These are phyloP conservation scores for Pharmacophagus antenor DNA, from an alignment of 2,888 invertebrate species.

Conservation along the genomic window DNA sequence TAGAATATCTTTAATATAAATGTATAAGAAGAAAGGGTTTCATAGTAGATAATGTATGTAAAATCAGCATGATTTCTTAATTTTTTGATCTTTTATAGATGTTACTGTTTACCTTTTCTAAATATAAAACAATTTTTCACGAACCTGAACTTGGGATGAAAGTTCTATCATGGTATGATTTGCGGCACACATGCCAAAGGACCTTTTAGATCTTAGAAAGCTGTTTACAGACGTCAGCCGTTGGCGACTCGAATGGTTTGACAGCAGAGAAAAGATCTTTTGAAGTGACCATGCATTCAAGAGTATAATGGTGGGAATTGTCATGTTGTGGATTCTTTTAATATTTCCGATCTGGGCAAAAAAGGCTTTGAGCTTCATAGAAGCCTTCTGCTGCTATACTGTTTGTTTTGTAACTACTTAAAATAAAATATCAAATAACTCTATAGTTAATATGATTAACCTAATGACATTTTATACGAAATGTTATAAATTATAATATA, in stretches of 20 bases:
- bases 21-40: too few relatives aligned
- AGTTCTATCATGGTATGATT: slow-evolving; percentile 18
- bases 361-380: neutral
- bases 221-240: slow-evolving; percentile 47
- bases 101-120: neutral
- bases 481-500: too few relatives aligned
- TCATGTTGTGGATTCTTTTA: slow-evolving; percentile 2
- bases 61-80: too few relatives aligned
- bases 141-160: slow-evolving; percentile 29
- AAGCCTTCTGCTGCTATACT: neutral
- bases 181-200: slow-evolving; percentile 30
- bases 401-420: neutral
- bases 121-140: slow-evolving; percentile 22
- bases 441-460: too few relatives aligned
- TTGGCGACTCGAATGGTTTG: slow-evolving; percentile 43
- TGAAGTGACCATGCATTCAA: slow-evolving; percentile 38
- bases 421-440: too few relatives aligned
- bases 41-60: too few relatives aligned
- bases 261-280: slow-evolving; percentile 47
- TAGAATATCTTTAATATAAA: too few relatives aligned
- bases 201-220: slow-evolving; percentile 53
- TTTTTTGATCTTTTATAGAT: too few relatives aligned
- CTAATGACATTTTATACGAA: too few relatives aligned
- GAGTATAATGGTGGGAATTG: slow-evolving; percentile 21
- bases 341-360: neutral